Conservation (phyloP, 2,113 vertebrate species). For the Chascanopsetta lugubris region DNA sequence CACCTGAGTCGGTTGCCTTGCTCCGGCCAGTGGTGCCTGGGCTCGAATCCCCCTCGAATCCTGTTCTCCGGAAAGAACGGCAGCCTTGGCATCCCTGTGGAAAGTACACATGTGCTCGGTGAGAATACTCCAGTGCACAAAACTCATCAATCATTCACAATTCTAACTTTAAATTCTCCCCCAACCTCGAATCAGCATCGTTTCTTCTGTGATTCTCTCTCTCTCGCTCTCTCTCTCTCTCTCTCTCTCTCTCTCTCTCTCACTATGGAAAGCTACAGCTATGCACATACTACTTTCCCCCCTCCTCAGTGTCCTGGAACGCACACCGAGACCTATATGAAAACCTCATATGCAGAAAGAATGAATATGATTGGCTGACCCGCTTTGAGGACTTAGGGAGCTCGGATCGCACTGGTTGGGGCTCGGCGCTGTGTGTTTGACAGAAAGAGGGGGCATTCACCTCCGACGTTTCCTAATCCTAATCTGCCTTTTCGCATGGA, state of each 20-base stretch:
- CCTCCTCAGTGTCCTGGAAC: neutral
- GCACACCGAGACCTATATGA: slow-evolving; percentile 10
- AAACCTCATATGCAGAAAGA: slow-evolving; percentile 24
- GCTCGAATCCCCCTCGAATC: slow-evolving; percentile 61
- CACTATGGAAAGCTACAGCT: neutral
- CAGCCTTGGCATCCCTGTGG: slow-evolving; percentile 74
- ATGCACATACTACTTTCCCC: neutral
- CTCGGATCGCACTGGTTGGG: slow-evolving; percentile 1
- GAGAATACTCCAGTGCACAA: neutral
- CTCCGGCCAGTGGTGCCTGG: slow-evolving; percentile 79
- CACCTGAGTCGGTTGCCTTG: slow-evolving; percentile 82
- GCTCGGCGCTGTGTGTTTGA: slow-evolving; percentile 26
- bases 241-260: neutral
- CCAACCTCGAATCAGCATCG: slow-evolving; percentile 49
- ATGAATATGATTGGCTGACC: slow-evolving; percentile 26
- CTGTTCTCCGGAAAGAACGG: slow-evolving; percentile 79
- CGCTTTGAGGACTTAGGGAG: neutral
- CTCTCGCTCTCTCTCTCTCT: slow-evolving; percentile 13
- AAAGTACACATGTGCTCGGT: neutral
- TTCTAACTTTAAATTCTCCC: neutral
- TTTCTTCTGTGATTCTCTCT: neutral
- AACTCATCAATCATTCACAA: neutral
- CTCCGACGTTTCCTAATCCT: slow-evolving; percentile 47
- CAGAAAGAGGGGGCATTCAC: slow-evolving; percentile 46
- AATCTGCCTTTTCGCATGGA: slow-evolving; percentile 26